Evolutionary conservation across 1,140 invertebrate genomes (phyloP), one percentile per base, ranked within the genome.

Genomic region (Antheraea pernyi): DNA sequence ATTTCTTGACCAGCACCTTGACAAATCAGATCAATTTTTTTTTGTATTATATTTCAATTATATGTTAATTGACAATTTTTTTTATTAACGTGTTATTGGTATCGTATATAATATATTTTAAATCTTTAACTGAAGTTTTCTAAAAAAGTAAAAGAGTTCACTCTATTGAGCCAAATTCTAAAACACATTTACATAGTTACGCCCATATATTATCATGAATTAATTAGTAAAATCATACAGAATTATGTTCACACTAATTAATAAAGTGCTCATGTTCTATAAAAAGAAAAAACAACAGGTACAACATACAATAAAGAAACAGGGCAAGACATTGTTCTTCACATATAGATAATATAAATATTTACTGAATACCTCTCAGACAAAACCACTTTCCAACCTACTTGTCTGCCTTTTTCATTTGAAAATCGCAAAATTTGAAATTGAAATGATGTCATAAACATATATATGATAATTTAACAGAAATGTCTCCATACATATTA

Each of bases 1-100:
- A 61, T 61, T 6, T 53, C 22, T 63, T 42, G 46, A 68, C 70
- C 65, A 71, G 70, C 70, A 71, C 70, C 61, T 69, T 69, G 64
- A 68, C 58, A 18, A 63, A 59, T 71, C 69, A 71, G 69, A 71
- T 71, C 70, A 67, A 53, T 53, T 16, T 42, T 42, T 42, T 42
- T 7, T 4, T 42, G 8, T 42, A 9, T 42, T 42, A 0, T 42
- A 42, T 11, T 9, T 11, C 39, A 30, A 2, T 30, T 30, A 30
- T 30, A 30, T 30, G 22, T 42, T 42, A 42, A 42, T 42, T 42
- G 39, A 42, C 39, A 42, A 39, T 6, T 9, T 39, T 42, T 3
- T 42, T 42, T 11, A 42, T 30, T 30, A 30, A 30, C 22, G 22
- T 30, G 22, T 30, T 30, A 30, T 30, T 30, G 22, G 22, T 30